Conservation (phyloP, 2,888 invertebrate genomes). For the Aelia acuminata region DNA sequence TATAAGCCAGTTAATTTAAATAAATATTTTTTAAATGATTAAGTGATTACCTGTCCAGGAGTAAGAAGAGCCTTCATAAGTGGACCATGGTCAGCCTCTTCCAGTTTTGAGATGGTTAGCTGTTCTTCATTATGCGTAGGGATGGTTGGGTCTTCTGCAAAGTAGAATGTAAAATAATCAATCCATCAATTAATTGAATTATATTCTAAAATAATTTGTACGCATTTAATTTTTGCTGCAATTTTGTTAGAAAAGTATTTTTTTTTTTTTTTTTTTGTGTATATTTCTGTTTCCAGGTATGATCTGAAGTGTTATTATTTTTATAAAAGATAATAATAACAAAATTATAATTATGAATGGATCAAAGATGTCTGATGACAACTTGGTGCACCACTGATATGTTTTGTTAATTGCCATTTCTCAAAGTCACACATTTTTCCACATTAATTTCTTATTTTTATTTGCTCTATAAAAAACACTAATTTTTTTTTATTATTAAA, state of each 20-base stretch:
- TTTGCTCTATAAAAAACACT: no score
- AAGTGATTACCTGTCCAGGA: not conserved
- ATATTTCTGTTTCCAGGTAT: no score
- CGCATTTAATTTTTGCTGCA: not conserved
- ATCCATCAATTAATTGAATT: not conserved
- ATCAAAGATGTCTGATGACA: no score
- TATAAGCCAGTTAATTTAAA: not conserved
- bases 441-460: no score
- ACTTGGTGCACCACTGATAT: no score
- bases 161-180: not conserved
- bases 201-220: not conserved
- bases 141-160: not conserved
- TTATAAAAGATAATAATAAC: no score
- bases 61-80: constrained; percentile 6
- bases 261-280: not conserved
- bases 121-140: not conserved
- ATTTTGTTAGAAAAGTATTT: not conserved
- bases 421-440: no score
- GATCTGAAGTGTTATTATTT: no score
- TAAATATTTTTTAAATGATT: not conserved
- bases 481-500: no score
- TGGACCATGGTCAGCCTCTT: not conserved
- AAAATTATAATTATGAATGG: no score
- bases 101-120: not conserved
- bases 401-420: no score